Evolutionary conservation across 2,113 vertebrate species (phyloP), one percentile per base, ranked within the genome.

Genomic region (Salvelinus alpinus): DNA sequence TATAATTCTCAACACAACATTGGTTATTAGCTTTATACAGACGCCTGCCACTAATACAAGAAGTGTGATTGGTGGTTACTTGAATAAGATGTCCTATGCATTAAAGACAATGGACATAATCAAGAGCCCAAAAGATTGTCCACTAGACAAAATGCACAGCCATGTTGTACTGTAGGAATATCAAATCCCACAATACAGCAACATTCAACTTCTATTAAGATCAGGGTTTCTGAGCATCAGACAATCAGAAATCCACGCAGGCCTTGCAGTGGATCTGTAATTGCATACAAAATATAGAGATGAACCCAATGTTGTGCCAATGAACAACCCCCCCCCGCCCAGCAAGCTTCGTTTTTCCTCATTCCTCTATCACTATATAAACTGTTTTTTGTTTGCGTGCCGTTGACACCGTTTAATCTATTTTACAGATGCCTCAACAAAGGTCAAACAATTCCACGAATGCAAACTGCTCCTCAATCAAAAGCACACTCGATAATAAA

Each of bases 381-480:
- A 89, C 68, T 82, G 77, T 82, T 62, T 86, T 85, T 84, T 75
- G 85, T 83, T 87, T 83, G 81, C 72, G 87, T 80, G 76, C 79
- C 84, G 78, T 87, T 85, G 84, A 48, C 73, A 69, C 11, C 86
- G 74, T 81, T 81, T 76, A 85, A 83, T 88, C 92, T 88, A 92
- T 89, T 91, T 89, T 91, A 87, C 84, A 44, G 88, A 84, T 90
- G 86, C 82, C 86, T 86, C 80, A 75, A 83, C 72, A 90, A 91
- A 91, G 91, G 91, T 89, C 94, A 93, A 91, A 90, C 93, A 93
- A 93, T 90, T 91, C 86, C 91, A 92, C 27, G 78, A 84, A 3
- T 59, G 74, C 78, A 89, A 90, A 64, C 85, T 81, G 88, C 86
- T 90, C 91, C 88, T 84, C 90, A 91, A 90, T 91, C 93, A 88